Base-by-base conservation (phyloP, 2,888 invertebrate species). In the Epinotia brunnichana region DNA sequence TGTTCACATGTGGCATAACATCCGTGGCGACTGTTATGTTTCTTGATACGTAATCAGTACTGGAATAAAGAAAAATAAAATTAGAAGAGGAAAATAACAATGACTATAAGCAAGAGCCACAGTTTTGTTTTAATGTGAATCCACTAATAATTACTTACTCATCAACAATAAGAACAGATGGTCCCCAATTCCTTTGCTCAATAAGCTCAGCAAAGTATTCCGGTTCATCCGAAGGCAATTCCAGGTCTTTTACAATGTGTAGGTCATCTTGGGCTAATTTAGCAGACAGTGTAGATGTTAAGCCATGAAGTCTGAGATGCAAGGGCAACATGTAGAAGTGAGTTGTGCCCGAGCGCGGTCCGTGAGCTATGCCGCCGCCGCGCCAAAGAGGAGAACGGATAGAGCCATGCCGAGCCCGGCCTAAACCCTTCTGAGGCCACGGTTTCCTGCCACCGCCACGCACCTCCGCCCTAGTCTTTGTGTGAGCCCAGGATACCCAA, bases 211-310 rank as follows among this genome's bases (percentile, higher is more conserved):
- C 92, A 10, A 99, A 89, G 84, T 95, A 99, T 81, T 95, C 91
- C 0, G 96, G 94, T 76, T 98, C 97, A 69, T 96, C 96, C 2
- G 96, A 95, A 0, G 99, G 98, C 71, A 99, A 94, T 74, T 98
- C 96, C 13, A 99, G 92, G 82, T 96, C 94, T 76, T 97, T 95
- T 0, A 99, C 97, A 76, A 99, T 93, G 87, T 98, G 98, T 54
- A 99, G 90, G 90, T 99, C 99, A 90, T 99, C 98, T 94, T 99
- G 99, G 0, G 98, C 98, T 74, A 98, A 94, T 91, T 99, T 99
- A 0, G 97, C 94, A 0, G 99, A 97, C 56, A 99, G 89, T 0
- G 97, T 96, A 10, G 96, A 94, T 13, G 96, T 96, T 9, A 99
- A 93, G 0, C 99, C 99, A 71, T 94, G 85, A 0, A 99, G 90